Evolutionary conservation across 2,888 invertebrate genomes (phyloP).

Genomic region (Allolobophora icterica): DNA sequence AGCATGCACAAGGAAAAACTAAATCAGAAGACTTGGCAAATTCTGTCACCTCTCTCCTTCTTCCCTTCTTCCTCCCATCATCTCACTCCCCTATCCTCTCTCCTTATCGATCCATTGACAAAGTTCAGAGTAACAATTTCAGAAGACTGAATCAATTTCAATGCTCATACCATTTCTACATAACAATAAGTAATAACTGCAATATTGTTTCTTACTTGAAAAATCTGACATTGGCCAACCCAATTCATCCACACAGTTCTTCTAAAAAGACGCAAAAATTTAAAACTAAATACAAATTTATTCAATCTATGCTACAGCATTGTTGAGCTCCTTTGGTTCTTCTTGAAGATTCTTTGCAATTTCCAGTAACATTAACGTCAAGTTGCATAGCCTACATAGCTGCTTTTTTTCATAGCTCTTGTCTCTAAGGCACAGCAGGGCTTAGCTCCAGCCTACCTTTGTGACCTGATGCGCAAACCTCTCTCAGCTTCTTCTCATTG

Average conservation of each 20-base stretch:
- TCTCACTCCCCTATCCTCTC: neutral
- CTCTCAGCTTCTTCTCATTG: too few species aligned
- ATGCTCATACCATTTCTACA: too few species aligned
- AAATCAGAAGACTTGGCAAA: neutral
- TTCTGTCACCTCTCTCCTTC: neutral
- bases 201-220: neutral
- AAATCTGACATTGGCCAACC: neutral
- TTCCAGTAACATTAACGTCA: too few species aligned
- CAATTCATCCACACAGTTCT: constrained; percentile 12
- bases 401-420: too few species aligned
- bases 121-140: neutral
- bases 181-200: neutral
- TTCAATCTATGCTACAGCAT: too few species aligned
- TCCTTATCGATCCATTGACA: neutral
- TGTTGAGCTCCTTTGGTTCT: too few species aligned
- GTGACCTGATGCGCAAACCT: too few species aligned
- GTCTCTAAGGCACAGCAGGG: too few species aligned
- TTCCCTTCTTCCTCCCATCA: neutral
- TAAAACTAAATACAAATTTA: neutral
- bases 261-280: neutral
- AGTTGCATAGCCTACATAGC: too few species aligned
- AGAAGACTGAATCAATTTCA: too few species aligned
- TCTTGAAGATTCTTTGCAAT: too few species aligned
- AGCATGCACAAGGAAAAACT: neutral
- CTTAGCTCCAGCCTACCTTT: too few species aligned